Percentiles rank a stretch among this genome's conserved stretches.
Conservation (phyloP, 2,888 invertebrate species). For the Chloroclystis v-ata region DNA sequence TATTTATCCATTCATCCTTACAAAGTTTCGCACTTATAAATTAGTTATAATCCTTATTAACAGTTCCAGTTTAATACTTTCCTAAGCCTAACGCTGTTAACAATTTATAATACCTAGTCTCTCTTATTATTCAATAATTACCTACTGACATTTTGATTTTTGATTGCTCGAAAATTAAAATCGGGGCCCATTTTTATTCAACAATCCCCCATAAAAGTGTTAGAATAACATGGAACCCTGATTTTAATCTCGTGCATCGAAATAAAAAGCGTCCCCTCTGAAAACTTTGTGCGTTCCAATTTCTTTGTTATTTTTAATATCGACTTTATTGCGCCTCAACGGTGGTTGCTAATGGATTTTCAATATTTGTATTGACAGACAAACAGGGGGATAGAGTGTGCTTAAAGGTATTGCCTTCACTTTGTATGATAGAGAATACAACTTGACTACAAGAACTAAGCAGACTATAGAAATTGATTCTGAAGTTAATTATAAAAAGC, state of each 20-base stretch:
- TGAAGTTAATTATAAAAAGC: too few species aligned
- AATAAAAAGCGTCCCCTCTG: conserved; percentile 47
- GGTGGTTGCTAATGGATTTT: conserved; percentile 72
- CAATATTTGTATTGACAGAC: conserved; percentile 73
- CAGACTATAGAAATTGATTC: too few species aligned
- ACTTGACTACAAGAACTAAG: not conserved
- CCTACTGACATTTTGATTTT: too few species aligned
- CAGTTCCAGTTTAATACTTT: too few species aligned
- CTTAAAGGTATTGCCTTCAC: conserved; percentile 44
- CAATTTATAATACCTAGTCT: too few species aligned
- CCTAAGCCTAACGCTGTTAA: too few species aligned
- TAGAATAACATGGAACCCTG: conserved; percentile 9
- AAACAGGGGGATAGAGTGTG: conserved; percentile 65
- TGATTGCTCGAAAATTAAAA: too few species aligned
- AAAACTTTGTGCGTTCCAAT: conserved; percentile 54
- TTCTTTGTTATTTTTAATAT: conserved; percentile 71
- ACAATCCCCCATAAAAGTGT: conserved; percentile 8
- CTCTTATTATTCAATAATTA: too few species aligned
- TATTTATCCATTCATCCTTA: too few species aligned
- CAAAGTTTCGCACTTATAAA: too few species aligned
- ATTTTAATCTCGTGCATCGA: conserved; percentile 38
- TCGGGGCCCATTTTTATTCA: too few species aligned
- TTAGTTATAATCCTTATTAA: too few species aligned
- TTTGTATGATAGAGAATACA: conserved; percentile 3
- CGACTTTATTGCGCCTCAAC: conserved; percentile 61